Conservation (phyloP, 2,888 invertebrate species). For the Rhingia campestris region DNA sequence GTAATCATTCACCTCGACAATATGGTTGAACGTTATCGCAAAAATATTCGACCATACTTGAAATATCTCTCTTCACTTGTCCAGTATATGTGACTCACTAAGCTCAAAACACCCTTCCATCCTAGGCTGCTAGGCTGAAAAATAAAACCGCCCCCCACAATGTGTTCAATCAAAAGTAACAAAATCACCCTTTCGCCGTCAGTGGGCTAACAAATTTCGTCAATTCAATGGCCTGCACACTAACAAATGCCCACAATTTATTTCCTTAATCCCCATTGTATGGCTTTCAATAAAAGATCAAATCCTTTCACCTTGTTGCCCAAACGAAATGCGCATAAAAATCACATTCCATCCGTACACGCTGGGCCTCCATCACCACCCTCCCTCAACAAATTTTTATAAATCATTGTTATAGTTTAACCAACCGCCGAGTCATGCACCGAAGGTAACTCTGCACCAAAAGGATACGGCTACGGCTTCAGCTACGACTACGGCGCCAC, state of each 20-base stretch:
- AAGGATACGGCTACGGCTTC: conserved; percentile 34
- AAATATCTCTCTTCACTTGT: too few relatives aligned
- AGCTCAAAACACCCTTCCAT: background rate
- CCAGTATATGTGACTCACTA: background rate
- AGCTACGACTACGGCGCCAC: too few relatives aligned
- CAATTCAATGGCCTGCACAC: conserved; percentile 66
- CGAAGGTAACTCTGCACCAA: conserved; percentile 65
- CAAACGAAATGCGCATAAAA: conserved; percentile 69
- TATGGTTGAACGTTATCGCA: too few relatives aligned
- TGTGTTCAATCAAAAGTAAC: conserved; percentile 17
- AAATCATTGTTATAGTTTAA: conserved; percentile 73
- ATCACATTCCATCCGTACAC: conserved; percentile 46
- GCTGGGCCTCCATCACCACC: background rate
- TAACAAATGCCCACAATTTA: conserved; percentile 71
- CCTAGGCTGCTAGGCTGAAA: background rate
- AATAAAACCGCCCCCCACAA: background rate
- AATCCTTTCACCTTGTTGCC: conserved; percentile 72
- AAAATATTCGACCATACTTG: too few relatives aligned
- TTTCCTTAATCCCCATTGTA: conserved; percentile 64
- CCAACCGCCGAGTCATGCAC: conserved; percentile 69
- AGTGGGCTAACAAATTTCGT: conserved; percentile 38
- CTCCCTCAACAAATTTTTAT: conserved; percentile 50
- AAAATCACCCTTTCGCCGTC: conserved; percentile 13
- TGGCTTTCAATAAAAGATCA: conserved; percentile 70
- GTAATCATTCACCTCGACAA: too few relatives aligned